A percentile compares a stretch with the other conserved stretches of the same genome.
Evolutionary conservation across 2,888 invertebrate genomes (phyloP).

Genomic region (Thecophora atra): DNA sequence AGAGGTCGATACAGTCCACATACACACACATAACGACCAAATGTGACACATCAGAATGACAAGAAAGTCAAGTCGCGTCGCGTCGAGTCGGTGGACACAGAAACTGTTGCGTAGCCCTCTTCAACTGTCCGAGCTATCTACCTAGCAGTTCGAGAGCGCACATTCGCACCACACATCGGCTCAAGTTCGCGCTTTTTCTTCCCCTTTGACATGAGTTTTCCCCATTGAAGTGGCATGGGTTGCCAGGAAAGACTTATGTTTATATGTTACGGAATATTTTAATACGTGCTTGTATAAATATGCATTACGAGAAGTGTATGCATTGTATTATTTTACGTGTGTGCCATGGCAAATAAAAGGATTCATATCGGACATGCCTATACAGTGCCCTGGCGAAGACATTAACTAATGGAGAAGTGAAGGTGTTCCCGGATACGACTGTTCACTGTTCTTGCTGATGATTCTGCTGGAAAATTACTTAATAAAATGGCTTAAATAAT

Average conservation of each 20-base stretch:
- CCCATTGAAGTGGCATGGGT: not conserved
- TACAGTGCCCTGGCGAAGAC: no score
- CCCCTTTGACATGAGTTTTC: not conserved
- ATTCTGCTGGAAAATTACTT: no score
- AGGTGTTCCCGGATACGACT: no score
- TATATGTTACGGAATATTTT: slow-evolving; percentile 10
- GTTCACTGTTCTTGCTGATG: no score
- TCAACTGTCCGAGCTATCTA: slow-evolving; percentile 19
- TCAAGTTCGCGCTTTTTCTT: slow-evolving; percentile 8
- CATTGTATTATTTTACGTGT: no score
- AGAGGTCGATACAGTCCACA: not conserved
- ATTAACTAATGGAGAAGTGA: no score
- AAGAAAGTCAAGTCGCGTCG: not conserved
- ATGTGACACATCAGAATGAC: no score
- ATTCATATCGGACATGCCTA: no score
- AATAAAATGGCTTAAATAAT: no score
- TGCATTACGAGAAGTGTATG: no score
- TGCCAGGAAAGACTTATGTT: not conserved
- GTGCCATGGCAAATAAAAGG: no score
- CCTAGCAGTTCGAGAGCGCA: not conserved
- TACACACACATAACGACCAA: no score
- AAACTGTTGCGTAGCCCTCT: not conserved
- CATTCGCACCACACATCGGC: not conserved
- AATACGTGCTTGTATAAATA: not conserved
- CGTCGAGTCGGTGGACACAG: not conserved